Base-by-base conservation (phyloP, 2,888 invertebrate genomes). In the Mythimna impura region DNA sequence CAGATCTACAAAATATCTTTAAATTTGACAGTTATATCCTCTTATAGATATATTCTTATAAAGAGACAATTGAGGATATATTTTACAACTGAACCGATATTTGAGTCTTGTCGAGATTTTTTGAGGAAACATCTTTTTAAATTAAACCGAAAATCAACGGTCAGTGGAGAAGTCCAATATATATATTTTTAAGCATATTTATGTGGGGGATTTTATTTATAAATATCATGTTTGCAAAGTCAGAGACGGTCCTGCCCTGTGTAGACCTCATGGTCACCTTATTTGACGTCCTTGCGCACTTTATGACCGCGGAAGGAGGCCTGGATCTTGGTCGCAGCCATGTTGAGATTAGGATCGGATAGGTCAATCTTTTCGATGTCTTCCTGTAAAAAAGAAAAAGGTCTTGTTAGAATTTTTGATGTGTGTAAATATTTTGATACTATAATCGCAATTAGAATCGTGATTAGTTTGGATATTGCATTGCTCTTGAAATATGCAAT, bases 301-400 rank as follows among this genome's bases (percentile, higher is more conserved):
- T 98, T 98, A 96, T 98, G 98, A 78, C 98, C 98, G 83, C 99
- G 97, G 97, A 99, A 99, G 65, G 98, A 98, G 71, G 99, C 98
- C 92, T 99, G 99, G 83, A 99, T 99, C 96, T 98, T 99, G 78
- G 98, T 98, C 43, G 99, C 99, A 1, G 99, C 99, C 92, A 98
- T 98, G 94, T 98, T 97, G 88, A 99, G 95, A 86, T 98, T 98
- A 25, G 98, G 98, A 96, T 99, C 99, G 81, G 97, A 97, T 83
- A 98, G 96, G 94, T 99, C 98, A 85, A 99, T 98, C 91, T 98
- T 98, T 93, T 98, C 96, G 90, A 98, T 98, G 91, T 98, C 98
- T 86, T 97, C 97, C 96, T 96, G 94, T 52, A 87, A 90, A 81
- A 3, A 30, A 25, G 10, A 60, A 73, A 63, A 40, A 30, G 8